Evolutionary conservation across 1,140 invertebrate genomes (phyloP).

Genomic region (Pissodes strobi): DNA sequence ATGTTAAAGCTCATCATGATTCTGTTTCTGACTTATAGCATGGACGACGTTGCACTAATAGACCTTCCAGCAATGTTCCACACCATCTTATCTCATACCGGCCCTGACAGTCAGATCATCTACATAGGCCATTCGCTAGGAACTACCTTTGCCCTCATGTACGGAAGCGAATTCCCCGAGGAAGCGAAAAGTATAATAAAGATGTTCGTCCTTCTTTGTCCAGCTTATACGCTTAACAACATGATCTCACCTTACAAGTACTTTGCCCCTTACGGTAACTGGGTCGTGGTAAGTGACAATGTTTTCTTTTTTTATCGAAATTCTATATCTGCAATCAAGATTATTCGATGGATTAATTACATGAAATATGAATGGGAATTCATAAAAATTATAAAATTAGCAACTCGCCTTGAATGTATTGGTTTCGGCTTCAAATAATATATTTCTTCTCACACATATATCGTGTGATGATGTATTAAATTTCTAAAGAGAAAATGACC

Average conservation of each 20-base stretch:
- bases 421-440: too few species aligned
- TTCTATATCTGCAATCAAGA: too few species aligned
- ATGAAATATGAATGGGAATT: too few species aligned
- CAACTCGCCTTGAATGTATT: too few species aligned
- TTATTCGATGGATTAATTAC: too few species aligned
- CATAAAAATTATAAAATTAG: too few species aligned
- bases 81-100: constrained; percentile 58
- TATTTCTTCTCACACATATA: too few species aligned
- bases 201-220: constrained; percentile 47
- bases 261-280: constrained; percentile 41
- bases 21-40: constrained; percentile 39
- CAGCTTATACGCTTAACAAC: constrained; percentile 48
- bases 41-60: constrained; percentile 63
- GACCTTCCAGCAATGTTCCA: constrained; percentile 66
- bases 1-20: background rate
- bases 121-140: constrained; percentile 63
- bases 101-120: constrained; percentile 54
- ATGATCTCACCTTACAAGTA: constrained; percentile 44
- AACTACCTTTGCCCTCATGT: constrained; percentile 54
- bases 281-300: constrained; percentile 44
- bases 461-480: too few species aligned
- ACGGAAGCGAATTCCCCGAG: constrained; percentile 55
- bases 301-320: background rate
- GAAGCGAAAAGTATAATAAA: constrained; percentile 46
- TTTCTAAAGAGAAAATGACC: too few species aligned